Base-by-base conservation (phyloP, 2,888 invertebrate genomes). In the Brassicogethes aeneus region DNA sequence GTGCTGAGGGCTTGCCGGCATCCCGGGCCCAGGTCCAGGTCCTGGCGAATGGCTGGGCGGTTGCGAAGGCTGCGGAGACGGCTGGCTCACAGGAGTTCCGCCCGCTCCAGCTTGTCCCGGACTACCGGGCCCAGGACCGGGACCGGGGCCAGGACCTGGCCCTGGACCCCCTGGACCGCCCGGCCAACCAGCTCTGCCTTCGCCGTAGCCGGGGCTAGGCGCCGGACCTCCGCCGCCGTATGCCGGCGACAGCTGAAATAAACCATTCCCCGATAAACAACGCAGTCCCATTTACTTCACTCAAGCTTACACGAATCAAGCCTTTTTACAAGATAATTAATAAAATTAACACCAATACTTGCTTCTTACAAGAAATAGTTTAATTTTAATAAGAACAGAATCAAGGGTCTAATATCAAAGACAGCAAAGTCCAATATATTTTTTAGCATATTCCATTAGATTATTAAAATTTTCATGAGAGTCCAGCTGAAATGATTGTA, bases 1-100 rank as follows among this genome's bases (percentile, higher is more conserved):
- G 34, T 74, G 74, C 60, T 76, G 77, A 33, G 77, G 73, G 50
- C 76, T 76, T 40, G 77, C 76, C 34, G 68, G 66, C 45, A 75
- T 66, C 46, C 74, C 72, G 54, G 72, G 72, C 46, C 74, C 72
- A 55, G 72, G 72, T 39, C 73, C 75, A 41, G 76, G 74, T 31
- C 75, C 76, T 42, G 67, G 68, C 34, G 67, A 67, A 54, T 68
- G 68, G 48, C 67, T 67, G 40, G 64, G 66, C 41, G 62, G 62
- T 52, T 63, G 62, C 37, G 61, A 57, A 44, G 66, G 64, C 51
- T 68, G 70, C 35, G 68, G 68, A 40, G 68, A 68, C 33, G 67
- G 64, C 51, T 66, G 66, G 52, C 64, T 65, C 37, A 62, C 64
- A 39, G 65, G 62, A 37, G 62, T 59, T 39, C 34, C 13, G 46